Base-by-base conservation (phyloP, 1,140 invertebrate species). In the Diabrotica virgifera region DNA sequence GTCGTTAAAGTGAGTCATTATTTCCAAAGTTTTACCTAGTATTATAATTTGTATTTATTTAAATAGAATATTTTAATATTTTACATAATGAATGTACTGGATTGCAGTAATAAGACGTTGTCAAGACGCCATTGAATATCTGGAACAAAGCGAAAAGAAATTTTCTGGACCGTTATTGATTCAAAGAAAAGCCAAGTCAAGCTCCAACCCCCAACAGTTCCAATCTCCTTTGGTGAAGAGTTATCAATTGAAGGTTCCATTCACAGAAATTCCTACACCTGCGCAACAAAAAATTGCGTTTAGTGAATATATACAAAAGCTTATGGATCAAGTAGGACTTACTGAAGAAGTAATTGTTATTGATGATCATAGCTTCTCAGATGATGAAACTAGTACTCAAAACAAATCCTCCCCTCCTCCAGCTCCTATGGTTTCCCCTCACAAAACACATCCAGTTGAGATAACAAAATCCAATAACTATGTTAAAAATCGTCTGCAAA, bases 31-130 rank as follows among this genome's bases (percentile, higher is more conserved):
- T 24, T 24, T 24, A 4, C 24, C 24, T 2, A 24, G 1, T 24
- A 4, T 24, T 24, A 24, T 24, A 24, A 24, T 24, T 24, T 24
- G 24, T 24, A 24, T 24, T 24, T 1, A 24, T 24, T 24, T 24
- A 4, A 2, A 24, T 24, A 24, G 24, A 24, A 24, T 46, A 12
- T 61, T 46, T 51, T 24, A 24, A 24, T 46, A 12, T 61, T 46
- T 51, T 24, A 38, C 24, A 36, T 61, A 40, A 59, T 66, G 8
- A 54, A 56, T 66, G 50, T 63, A 46, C 24, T 68, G 67, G 67
- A 63, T 70, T 70, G 14, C 65, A 72, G 71, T 70, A 14, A 70
- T 72, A 14, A 65, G 64, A 60, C 69, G 67, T 12, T 72, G 71
- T 54, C 71, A 72, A 37, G 67, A 69, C 36, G 66, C 67, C 3